phyloP scores from a whole-genome alignment of 30 jellyfish, hydroid and myxozoan species.

The Pelagia noctiluca region DNA sequence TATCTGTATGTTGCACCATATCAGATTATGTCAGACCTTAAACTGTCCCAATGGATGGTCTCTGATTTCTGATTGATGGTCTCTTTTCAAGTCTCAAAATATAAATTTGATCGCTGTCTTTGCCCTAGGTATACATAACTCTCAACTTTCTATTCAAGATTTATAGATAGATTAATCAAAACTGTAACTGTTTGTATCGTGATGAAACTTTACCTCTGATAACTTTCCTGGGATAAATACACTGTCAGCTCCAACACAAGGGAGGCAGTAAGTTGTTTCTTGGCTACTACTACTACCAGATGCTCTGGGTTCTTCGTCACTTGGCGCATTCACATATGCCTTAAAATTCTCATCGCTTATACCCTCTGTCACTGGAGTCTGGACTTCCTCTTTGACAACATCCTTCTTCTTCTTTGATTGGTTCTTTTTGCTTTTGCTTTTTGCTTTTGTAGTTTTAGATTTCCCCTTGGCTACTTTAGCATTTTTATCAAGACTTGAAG shows the following conservation, averaged over 20 bases:
- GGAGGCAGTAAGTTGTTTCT: conserved; percentile 12
- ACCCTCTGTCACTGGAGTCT: conserved; percentile 13
- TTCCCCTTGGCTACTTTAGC: neutral
- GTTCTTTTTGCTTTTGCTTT: neutral
- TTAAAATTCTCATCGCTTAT: conserved; percentile 31
- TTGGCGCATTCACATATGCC: conserved; percentile 18
- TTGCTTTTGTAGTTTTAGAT: neutral
- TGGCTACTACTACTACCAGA: conserved; percentile 51
- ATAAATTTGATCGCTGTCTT: too few relatives aligned
- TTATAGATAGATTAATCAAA: too few relatives aligned
- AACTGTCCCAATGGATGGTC: too few relatives aligned
- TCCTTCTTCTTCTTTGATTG: neutral
- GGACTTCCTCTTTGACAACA: neutral
- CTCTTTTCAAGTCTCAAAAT: too few relatives aligned
- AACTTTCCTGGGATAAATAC: conserved; percentile 41
- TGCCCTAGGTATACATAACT: too few relatives aligned
- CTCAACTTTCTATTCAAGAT: too few relatives aligned
- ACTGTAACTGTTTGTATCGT: too few relatives aligned
- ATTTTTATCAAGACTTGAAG: too few relatives aligned
- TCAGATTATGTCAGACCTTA: too few relatives aligned
- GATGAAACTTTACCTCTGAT: conserved; percentile 24
- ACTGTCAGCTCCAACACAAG: conserved; percentile 36
- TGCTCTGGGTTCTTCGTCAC: conserved; percentile 31
- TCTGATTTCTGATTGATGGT: too few relatives aligned
- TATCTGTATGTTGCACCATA: too few relatives aligned